Base-by-base conservation (phyloP, 2,797 vertebrate species). In the Helicolenus hilgendorfi region DNA sequence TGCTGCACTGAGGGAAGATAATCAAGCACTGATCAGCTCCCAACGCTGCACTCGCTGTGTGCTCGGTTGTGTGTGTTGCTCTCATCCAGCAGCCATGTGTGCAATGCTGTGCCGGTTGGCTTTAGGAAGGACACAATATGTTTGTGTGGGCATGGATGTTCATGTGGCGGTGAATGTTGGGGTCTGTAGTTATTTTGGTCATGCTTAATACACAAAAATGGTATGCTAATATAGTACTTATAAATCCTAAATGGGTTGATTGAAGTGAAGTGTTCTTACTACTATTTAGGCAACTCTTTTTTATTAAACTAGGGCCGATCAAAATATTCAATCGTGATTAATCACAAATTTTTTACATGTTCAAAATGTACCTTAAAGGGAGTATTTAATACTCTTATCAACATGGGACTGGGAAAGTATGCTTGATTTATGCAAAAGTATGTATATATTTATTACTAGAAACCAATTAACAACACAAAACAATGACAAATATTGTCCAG, bases 11-110 rank as follows among this genome's bases (percentile, higher is more conserved):
- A 86, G 90, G 79, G 86, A 85, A 93, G 92, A 95, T 96, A 94
- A 97, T 97, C 95, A 95, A 95, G 91, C 78, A 15, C 65, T 95
- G 92, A 96, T 96, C 93, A 94, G 92, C 86, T 89, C 78, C 87
- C 64, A 62, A 35, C 18, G 63, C 78, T 53, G 53, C 73, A 26
- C 63, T 83, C 7, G 1, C 69, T 38, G 18, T 62, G 53, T 26
- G 56, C 29, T 35, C 22, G 11, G 80, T 24, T 77, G 69, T 74
- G 36, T 77, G 70, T 76, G 72, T 70, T 60, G 58, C 64, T 18
- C 15, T 35, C 27, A 5, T 55, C 29, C 73, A 41, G 45, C 73
- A 41, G 45, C 29, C 35, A 29, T 18, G 31, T 73, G 29, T 74
- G 72, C 29, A 72, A 2, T 45, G 62, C 24, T 73, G 36, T 72